Evolutionary conservation across 2,888 invertebrate genomes (phyloP), one percentile per base, ranked within the genome.

Genomic region (Ophion ventricosus): DNA sequence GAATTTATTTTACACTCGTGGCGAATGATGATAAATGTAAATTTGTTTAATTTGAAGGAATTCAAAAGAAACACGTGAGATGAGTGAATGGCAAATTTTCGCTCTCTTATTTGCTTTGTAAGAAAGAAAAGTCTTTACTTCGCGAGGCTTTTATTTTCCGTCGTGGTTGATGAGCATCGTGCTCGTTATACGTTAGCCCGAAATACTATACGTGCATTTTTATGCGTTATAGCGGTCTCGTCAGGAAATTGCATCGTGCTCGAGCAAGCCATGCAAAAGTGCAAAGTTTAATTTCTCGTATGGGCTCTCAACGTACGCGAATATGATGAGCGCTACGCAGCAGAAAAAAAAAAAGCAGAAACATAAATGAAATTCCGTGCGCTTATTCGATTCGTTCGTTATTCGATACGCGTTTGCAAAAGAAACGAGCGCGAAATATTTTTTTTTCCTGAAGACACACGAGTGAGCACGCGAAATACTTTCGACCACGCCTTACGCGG

Each of bases 211-310:
- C 23, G 57, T 57, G 23, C 57, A 57, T 20, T 57, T 57, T 23
- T 20, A 23, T 23, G 23, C 23, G 23, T 20, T 7, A n/a, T n/a
- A 20, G 2, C 11, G 20, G 57, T 23, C 57, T 20, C 20, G 26
- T 79, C 83, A 59, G 64, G 43, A 79, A 66, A 79, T 79, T 59
- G 40, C 61, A 76, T 75, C 75, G 83, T n/a, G 61, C 57, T 76
- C 64, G 70, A 61, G 64, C 56, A 29, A 75, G 54, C 70, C 57
- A 49, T 61, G 70, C 29, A 57, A 72, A 61, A 76, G 80, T 73
- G 73, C 76, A 83, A 83, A 83, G 80, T 80, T 77, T 77, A 61
- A 80, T 69, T 73, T 76, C 26, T 43, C 80, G 76, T 67, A 56
- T 40, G 67, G 25, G 35, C 49, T 56, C 40, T 54, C 49, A 56